Evolutionary conservation across 2,113 vertebrate species (phyloP).

Genomic region (Lanius collurio): DNA sequence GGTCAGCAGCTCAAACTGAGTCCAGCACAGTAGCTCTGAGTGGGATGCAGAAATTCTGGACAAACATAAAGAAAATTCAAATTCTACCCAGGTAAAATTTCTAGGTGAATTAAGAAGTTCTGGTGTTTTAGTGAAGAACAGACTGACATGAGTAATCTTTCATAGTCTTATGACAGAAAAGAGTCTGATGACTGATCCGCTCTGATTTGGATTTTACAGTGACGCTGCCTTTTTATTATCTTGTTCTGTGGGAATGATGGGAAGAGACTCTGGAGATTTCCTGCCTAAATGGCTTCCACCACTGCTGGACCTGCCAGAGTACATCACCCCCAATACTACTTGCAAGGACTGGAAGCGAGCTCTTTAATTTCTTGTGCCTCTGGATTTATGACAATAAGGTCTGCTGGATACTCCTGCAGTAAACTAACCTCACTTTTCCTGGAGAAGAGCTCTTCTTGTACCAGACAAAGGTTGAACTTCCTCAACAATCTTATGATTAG

Average conservation of each 20-base stretch:
- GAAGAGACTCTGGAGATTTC: constrained; percentile 75
- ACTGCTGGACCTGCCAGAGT: constrained; percentile 43
- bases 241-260: constrained; percentile 74
- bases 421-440: not conserved
- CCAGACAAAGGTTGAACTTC: not conserved
- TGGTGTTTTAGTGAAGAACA: not conserved
- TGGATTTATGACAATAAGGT: not conserved
- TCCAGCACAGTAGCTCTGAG: not conserved
- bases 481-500: not conserved
- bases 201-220: constrained; percentile 67
- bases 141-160: not conserved
- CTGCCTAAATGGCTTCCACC: constrained; percentile 75
- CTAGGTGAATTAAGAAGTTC: not conserved
- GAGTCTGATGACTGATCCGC: constrained; percentile 66
- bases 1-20: not conserved
- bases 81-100: not conserved
- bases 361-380: not conserved
- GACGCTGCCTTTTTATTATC: constrained; percentile 73
- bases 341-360: not conserved
- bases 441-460: not conserved
- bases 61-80: not conserved
- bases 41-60: not conserved
- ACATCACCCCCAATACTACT: not conserved
- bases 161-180: constrained; percentile 45
- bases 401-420: not conserved